A percentile compares a stretch with the other conserved stretches of the same genome.
Conservation (phyloP, 2,888 invertebrate genomes). For the Neocrepidodera transversa region DNA sequence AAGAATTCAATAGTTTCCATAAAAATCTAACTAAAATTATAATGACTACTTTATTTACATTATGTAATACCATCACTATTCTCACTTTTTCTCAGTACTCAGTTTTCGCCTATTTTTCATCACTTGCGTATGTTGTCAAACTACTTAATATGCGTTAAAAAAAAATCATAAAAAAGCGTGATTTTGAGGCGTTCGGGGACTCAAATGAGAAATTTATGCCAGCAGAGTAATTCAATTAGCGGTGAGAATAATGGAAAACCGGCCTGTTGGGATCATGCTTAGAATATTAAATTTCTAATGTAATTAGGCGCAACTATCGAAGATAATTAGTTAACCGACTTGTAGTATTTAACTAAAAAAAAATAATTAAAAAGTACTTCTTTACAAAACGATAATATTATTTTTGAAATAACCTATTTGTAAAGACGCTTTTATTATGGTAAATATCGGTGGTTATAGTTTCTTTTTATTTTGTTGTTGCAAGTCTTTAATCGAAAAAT, state of each 20-base stretch:
- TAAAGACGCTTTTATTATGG: too few relatives aligned
- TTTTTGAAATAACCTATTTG: too few relatives aligned
- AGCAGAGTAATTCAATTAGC: slow-evolving; percentile 15
- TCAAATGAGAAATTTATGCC: slow-evolving; percentile 16
- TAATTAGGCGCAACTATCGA: background rate
- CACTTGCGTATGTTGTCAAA: too few relatives aligned
- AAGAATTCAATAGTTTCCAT: too few relatives aligned
- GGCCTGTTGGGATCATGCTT: slow-evolving; percentile 7
- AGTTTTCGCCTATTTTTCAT: too few relatives aligned
- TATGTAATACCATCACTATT: too few relatives aligned
- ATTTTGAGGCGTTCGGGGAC: slow-evolving; percentile 5
- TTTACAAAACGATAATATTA: background rate
- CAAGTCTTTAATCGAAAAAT: slow-evolving; percentile 5
- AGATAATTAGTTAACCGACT: background rate
- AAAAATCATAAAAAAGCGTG: slow-evolving; percentile 8
- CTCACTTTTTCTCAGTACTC: too few relatives aligned
- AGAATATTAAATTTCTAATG: slow-evolving; percentile 17
- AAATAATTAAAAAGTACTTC: too few relatives aligned
- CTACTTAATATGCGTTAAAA: background rate
- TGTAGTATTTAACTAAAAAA: background rate
- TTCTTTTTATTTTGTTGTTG: too few relatives aligned
- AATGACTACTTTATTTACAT: too few relatives aligned
- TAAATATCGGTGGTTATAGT: too few relatives aligned
- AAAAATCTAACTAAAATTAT: too few relatives aligned
- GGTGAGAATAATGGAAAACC: slow-evolving; percentile 14